A percentile compares a stretch with the other conserved stretches of the same genome.
phyloP scores from a whole-genome alignment of 2,888 invertebrate genomes.

The Eilema depressum region DNA sequence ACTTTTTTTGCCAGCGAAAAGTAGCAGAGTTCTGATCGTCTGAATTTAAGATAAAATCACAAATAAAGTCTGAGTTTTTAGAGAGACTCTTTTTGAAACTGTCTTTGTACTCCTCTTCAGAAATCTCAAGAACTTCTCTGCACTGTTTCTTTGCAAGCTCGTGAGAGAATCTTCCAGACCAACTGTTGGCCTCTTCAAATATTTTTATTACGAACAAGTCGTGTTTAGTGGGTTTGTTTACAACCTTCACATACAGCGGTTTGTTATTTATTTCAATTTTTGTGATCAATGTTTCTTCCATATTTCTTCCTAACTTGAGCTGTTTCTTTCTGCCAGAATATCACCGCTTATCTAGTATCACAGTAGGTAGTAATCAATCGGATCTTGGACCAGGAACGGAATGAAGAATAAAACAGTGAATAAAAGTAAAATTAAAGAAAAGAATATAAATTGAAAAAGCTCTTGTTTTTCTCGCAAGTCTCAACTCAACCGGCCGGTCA shows the following conservation, averaged over 20 bases:
- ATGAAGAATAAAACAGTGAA: too few relatives aligned
- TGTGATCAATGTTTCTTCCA: conserved; percentile 41
- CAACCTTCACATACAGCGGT: conserved; percentile 60
- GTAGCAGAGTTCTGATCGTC: conserved; percentile 49
- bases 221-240: conserved; percentile 62
- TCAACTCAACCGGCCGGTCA: too few relatives aligned
- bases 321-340: too few relatives aligned
- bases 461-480: too few relatives aligned
- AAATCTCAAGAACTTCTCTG: conserved; percentile 57
- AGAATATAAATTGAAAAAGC: too few relatives aligned
- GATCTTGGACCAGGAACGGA: too few relatives aligned
- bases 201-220: conserved; percentile 69
- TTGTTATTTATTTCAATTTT: conserved; percentile 59
- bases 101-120: conserved; percentile 58
- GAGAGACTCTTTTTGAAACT: conserved; percentile 58
- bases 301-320: neutral
- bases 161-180: conserved; percentile 69
- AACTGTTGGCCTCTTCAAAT: conserved; percentile 59
- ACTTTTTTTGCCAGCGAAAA: conserved; percentile 71
- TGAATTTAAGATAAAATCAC: conserved; percentile 49
- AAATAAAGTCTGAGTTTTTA: conserved; percentile 46
- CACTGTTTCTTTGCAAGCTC: conserved; percentile 60
- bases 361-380: too few relatives aligned
- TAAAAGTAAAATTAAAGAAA: too few relatives aligned
- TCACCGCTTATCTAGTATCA: too few relatives aligned